Conservation (phyloP, 2,797 vertebrate species). For the Rhabdomys pumilio region DNA sequence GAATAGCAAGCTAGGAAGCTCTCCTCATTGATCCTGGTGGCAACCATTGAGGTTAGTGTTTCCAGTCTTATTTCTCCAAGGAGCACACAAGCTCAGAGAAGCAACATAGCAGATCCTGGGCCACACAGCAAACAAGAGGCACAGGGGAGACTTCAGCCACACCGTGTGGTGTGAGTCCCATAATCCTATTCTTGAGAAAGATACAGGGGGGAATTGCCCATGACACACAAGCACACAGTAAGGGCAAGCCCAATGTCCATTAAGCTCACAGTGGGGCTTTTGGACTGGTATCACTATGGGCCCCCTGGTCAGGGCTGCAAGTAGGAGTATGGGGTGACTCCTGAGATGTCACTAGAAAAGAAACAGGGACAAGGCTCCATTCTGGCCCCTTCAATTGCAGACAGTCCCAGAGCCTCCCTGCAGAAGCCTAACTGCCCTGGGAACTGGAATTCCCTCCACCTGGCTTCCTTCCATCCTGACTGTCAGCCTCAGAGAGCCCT, state of each 20-base stretch:
- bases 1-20: too few species aligned
- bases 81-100: background rate
- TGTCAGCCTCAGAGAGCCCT: background rate
- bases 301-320: background rate
- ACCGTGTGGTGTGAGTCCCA: background rate
- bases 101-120: rapidly evolving
- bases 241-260: background rate
- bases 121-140: background rate
- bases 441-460: background rate
- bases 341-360: background rate
- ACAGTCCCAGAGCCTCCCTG: background rate
- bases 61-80: background rate
- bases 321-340: background rate
- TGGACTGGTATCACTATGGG: background rate
- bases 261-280: rapidly evolving
- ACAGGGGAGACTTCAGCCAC: too few species aligned
- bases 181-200: background rate
- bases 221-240: too few species aligned
- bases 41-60: rapidly evolving
- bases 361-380: background rate
- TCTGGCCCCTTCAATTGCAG: background rate
- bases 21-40: background rate
- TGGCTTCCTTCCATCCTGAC: background rate
- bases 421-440: background rate
- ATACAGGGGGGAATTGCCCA: rapidly evolving